Base-by-base conservation (phyloP, 1,140 invertebrate species). In the Brachionus rubens region DNA sequence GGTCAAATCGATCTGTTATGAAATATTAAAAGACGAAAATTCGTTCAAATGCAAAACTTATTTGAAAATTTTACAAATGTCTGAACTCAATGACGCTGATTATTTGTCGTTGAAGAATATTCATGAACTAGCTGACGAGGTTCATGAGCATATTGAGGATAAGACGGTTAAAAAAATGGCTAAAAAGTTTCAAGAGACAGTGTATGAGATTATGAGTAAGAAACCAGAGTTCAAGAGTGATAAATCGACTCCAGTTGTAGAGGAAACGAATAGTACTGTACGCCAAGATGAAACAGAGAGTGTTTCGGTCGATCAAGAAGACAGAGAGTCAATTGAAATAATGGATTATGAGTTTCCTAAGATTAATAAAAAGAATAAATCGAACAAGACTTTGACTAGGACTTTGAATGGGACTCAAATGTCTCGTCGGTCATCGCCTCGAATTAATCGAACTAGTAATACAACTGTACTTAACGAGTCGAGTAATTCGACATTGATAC, bases 1-100 rank as follows among this genome's bases (percentile, higher is more conserved):
- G 12, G 68, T 72, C 12, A 48, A 54, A 48, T 33, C 47, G 16
- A 48, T 72, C 4, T 72, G 68, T 24, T 54, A 50, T 30, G 68
- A 72, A 50, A 72, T 54, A 10, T 19, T 72, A 5, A 72, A 52
- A 72, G 68, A 72, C 9, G 68, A 72, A 9, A 72, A 72, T 26
- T 50, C 68, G 2, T 72, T 50, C n/a, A 72, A 72, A 19, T 28
- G 16, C 30, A 72, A 72, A 46, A 72, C 68, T 24, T 72, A 72
- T 50, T 54, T 72, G 30, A 72, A 72, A 72, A 6, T 72, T 7
- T 5, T 72, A 12, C 68, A 72, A 33, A 72, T 72, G 68, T 43
- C 68, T 4, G 68, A 72, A 1, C 28, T 72, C 7, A 33, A 3
- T 19, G 68, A 72, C 4, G 46, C 68, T 2, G 68, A 72, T 33